Percentiles rank a stretch among this genome's conserved stretches.
These are phyloP conservation scores for Ornithoptera priamus DNA, from an alignment of 2,888 invertebrate species.

Conservation along the genomic window DNA sequence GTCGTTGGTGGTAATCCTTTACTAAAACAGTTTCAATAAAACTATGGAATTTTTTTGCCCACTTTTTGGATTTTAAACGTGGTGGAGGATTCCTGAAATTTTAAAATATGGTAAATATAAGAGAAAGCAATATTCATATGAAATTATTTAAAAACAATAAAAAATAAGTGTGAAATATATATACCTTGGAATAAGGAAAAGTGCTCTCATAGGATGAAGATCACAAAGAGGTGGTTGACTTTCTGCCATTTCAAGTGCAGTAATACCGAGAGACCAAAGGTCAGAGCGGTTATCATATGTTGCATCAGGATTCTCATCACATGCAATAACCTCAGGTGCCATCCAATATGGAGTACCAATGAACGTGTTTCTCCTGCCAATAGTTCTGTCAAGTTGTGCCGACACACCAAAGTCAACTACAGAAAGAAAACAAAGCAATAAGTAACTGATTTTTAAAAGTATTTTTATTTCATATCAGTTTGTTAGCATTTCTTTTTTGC, in stretches of 20 bases:
- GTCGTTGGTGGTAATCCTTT: conserved; percentile 99
- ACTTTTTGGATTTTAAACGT: conserved; percentile 97
- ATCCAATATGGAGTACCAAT: conserved; percentile 99
- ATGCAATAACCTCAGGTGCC: conserved; percentile 99
- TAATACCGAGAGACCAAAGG: conserved; percentile 96
- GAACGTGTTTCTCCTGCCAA: conserved; percentile 98
- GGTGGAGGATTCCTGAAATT: conserved; percentile 93
- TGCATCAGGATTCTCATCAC: conserved; percentile 99
- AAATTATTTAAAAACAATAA: background rate
- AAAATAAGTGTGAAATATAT: conserved; percentile 7
- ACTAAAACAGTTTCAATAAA: conserved; percentile 99
- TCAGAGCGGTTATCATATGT: conserved; percentile 99
- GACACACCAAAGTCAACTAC: conserved; percentile 99
- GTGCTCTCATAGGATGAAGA: conserved; percentile 99
- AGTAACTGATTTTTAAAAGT: background rate
- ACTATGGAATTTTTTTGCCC: conserved; percentile 98
- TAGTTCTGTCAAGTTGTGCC: conserved; percentile 98
- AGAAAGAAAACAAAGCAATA: conserved; percentile 35
- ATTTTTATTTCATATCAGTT: background rate
- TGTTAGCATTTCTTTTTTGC: background rate
- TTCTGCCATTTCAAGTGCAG: conserved; percentile 99
- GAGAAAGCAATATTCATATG: background rate
- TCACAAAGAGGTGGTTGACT: conserved; percentile 99
- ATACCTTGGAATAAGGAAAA: conserved; percentile 95
- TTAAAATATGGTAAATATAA: background rate